Evolutionary conservation across 2,797 vertebrate species (phyloP).

Genomic region (Esox masquinongy): DNA sequence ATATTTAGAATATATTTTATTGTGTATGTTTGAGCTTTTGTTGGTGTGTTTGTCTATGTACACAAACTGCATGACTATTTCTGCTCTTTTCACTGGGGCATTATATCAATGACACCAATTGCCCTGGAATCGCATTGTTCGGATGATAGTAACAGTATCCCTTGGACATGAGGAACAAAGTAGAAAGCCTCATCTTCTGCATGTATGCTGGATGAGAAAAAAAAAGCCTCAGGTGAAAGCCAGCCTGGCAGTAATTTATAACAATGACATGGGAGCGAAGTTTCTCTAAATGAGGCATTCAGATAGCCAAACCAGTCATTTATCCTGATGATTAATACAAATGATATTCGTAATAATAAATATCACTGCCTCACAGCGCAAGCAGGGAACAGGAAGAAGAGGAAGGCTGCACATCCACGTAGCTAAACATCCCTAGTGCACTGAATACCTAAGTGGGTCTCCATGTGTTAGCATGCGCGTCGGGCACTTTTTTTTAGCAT

Average conservation of each 20-base stretch:
- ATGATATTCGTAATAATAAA: constrained; percentile 99
- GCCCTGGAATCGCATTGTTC: constrained; percentile 77
- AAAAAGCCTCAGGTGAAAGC: constrained; percentile 92
- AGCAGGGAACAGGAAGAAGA: constrained; percentile 36
- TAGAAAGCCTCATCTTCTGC: constrained; percentile 13
- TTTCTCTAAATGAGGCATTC: constrained; percentile 99
- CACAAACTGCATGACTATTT: constrained; percentile 8
- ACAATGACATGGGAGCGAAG: constrained; percentile 98
- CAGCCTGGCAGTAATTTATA: constrained; percentile 96
- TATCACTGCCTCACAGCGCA: constrained; percentile 80
- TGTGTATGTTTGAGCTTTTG: not conserved
- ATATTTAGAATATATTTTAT: not conserved
- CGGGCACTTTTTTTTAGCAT: not conserved
- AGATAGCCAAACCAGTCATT: constrained; percentile 99
- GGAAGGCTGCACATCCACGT: constrained; percentile 30
- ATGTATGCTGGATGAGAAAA: constrained; percentile 27
- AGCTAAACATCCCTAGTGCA: constrained; percentile 13
- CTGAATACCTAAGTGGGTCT: constrained; percentile 13
- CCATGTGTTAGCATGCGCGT: constrained; percentile 17
- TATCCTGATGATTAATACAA: constrained; percentile 99
- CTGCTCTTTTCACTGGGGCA: constrained; percentile 53
- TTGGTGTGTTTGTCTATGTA: not conserved
- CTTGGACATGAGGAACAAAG: constrained; percentile 47
- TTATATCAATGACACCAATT: constrained; percentile 73
- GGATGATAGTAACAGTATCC: constrained; percentile 79